Evolutionary conservation across 2,797 vertebrate species (phyloP), one percentile per base, ranked within the genome.

Genomic region (Streptopelia turtur): DNA sequence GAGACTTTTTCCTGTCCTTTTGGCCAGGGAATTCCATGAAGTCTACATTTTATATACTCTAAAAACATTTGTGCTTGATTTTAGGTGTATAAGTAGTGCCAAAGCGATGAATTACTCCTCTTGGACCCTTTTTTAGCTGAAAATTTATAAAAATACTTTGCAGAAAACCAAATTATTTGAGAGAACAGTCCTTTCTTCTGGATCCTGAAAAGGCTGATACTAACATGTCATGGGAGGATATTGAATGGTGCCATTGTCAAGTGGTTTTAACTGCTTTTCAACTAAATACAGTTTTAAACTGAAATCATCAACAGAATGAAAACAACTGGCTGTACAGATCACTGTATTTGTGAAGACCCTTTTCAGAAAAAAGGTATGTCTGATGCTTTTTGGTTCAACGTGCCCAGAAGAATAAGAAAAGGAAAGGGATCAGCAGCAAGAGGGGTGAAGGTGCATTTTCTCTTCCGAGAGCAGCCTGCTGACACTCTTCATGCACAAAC

Each of bases 381-480:
- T 41, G 31, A 12, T 35, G 10, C 14, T n/a, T 50, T 90, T 70
- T 83, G 25, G 16, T 12, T 72, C 55, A 55, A 39, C 0, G 3
- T 11, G 17, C 6, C 52, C 35, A 31, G 60, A 52, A 81, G 52
- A 53, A 79, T 78, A 49, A 16, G 57, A n/a, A n/a, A 92, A 69
- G 9, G 22, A 56, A 88, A 69, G 23, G 11, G 28, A 27, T 81
- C 7, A 16, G 21, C 2, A 4, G 28, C 28, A 77, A n/a, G 16
- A 23, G 0, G 4, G 22, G 16, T 28, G 18, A 49, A 30, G 0
- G 2, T n/a, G 12, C 3, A 23, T 28, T 82, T 10, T 4, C 13
- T 47, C 59, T 80, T 92, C 7, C 3, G 17, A 45, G 30, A 78
- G 31, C 17, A 61, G 14, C 22, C 55, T 16, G 1, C 13, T 30